A percentile compares a stretch with the other conserved stretches of the same genome.
These are phyloP conservation scores for Pogonognathellus flavescens DNA, from an alignment of 1,140 invertebrate genomes.

Conservation along the genomic window DNA sequence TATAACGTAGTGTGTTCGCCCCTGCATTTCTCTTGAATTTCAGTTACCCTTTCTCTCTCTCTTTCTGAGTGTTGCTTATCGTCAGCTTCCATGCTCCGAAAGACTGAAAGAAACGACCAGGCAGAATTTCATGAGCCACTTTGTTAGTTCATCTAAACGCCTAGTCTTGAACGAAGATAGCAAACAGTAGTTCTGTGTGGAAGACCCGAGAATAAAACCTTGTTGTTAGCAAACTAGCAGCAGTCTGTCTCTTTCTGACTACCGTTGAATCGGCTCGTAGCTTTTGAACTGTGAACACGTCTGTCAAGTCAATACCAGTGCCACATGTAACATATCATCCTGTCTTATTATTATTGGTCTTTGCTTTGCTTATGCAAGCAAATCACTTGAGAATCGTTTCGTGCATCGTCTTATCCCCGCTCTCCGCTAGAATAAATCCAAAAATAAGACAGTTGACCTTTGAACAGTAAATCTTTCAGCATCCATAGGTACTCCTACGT, in stretches of 20 bases:
- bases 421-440: too few relatives aligned
- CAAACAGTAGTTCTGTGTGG: not conserved
- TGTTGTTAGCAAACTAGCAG: not conserved
- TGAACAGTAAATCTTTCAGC: too few relatives aligned
- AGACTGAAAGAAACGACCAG: not conserved
- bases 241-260: not conserved
- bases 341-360: too few relatives aligned
- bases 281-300: conserved; percentile 9
- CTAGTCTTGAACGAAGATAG: not conserved
- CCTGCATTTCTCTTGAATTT: conserved; percentile 9
- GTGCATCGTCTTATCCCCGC: too few relatives aligned
- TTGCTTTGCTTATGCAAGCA: too few relatives aligned
- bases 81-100: conserved; percentile 17
- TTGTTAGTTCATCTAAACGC: conserved; percentile 4
- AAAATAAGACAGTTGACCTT: too few relatives aligned
- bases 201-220: not conserved
- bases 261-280: conserved; percentile 5
- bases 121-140: conserved; percentile 24
- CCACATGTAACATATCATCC: too few relatives aligned
- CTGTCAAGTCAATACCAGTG: too few relatives aligned
- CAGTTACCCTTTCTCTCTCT: conserved; percentile 10
- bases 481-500: too few relatives aligned
- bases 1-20: not conserved
- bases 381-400: too few relatives aligned
- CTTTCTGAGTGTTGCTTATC: conserved; percentile 17